Base-by-base conservation (phyloP, 2,888 invertebrate genomes). In the Crioceris asparagi region DNA sequence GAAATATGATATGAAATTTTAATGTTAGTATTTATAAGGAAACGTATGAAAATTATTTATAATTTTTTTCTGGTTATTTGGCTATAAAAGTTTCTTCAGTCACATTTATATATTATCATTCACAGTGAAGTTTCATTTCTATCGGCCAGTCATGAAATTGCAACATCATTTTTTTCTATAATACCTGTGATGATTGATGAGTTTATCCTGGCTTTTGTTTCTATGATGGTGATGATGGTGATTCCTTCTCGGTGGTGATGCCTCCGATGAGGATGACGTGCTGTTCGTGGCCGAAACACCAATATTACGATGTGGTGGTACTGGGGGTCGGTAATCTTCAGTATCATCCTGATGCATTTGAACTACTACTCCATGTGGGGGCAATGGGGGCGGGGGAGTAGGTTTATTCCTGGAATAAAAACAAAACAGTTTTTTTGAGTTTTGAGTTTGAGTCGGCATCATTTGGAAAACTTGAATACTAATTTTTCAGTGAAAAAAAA, bases 271-370 rank as follows among this genome's bases (percentile, higher is more conserved):
- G 35, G 45, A 51, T n/a, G 62, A 63, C 53, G 69, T 69, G 2
- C n/a, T 18, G 17, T n/a, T 10, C 15, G 33, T 72, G 23, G 70
- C 64, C 50, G 72, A 71, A 35, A 74, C 67, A 15, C 75, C 74
- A 23, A 83, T 72, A 64, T 81, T 83, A 49, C 87, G 71, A 59
- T 88, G 88, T 18, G 86, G 90, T 15, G 88, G 88, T 38, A 88
- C 84, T n/a, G 87, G 87, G 3, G 88, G 87, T 49, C 82, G 75
- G 66, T 88, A 87, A 47, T 84, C 83, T 52, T 76, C 75, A 12
- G 32, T 29, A n/a, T 18, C 32, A 15, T 36, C 32, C 23, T 39
- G 32, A 12, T 36, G 31, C 25, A 32, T 40, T 26, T 54, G 55
- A 36, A 60, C 56, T 27, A 61, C 52, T 1, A 61, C 58, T 12